These are phyloP conservation scores for Prostheceraeus crozeri DNA, from an alignment of 2,888 invertebrate species.

Conservation along the genomic window DNA sequence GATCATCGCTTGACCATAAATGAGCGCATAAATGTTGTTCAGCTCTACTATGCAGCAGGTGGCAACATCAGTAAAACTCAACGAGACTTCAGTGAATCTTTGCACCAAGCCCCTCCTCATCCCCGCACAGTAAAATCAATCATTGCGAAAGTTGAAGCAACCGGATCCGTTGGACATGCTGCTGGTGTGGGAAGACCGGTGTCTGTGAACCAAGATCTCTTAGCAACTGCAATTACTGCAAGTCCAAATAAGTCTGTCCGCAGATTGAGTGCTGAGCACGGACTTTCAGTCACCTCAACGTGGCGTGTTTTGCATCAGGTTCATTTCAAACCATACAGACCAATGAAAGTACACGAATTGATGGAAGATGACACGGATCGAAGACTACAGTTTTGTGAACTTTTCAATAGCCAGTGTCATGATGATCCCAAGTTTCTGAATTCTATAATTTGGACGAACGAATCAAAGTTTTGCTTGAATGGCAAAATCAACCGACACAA, in stretches of 20 bases:
- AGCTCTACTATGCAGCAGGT: conserved; percentile 9
- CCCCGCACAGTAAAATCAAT: conserved; percentile 16
- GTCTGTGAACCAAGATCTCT: not conserved
- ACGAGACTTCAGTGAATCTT: conserved; percentile 10
- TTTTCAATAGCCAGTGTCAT: conserved; percentile 11
- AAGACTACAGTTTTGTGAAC: conserved; percentile 3
- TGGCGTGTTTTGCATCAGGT: conserved; percentile 15
- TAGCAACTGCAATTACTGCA: conserved; percentile 18
- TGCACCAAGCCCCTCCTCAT: conserved; percentile 10
- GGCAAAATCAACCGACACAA: conserved; percentile 21
- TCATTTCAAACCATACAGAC: conserved; percentile 24
- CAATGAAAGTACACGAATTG: conserved; percentile 13
- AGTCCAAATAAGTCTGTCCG: conserved; percentile 6
- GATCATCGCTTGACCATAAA: conserved; percentile 8
- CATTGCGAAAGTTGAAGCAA: conserved; percentile 15
- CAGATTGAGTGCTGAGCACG: not conserved
- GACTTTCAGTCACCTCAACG: conserved; percentile 8
- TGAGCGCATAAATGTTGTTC: not conserved
- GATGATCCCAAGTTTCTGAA: conserved; percentile 6
- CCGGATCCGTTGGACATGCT: conserved; percentile 14
- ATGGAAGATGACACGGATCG: conserved; percentile 20
- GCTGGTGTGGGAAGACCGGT: conserved; percentile 15
- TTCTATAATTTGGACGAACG: conserved; percentile 19
- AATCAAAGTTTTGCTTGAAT: conserved; percentile 13
- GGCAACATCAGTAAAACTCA: conserved; percentile 22